Base-by-base conservation (phyloP, 2,888 invertebrate species). In the Notodonta ziczac region DNA sequence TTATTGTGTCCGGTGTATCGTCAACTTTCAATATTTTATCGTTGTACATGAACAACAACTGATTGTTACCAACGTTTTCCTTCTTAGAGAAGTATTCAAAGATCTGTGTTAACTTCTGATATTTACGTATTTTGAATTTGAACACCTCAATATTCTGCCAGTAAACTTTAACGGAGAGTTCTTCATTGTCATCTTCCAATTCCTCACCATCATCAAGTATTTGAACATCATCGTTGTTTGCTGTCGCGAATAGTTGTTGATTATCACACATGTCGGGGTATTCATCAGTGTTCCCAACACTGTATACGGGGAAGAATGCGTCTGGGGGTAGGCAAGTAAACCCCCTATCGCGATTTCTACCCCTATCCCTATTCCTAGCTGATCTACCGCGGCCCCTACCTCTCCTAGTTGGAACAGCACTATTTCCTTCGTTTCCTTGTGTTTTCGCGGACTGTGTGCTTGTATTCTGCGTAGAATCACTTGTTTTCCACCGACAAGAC, bases 101-200 rank as follows among this genome's bases (percentile, higher is more conserved):
- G 61, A 94, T 86, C 4, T 83, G 75, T 12, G 82, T 79, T 0
- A 94, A 55, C 61, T 91, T 93, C 60, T 94, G 93, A 64, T 78
- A 88, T 58, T 78, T 84, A 2, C 94, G 75, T 65, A 94, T 85
- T 6, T 73, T 83, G 58, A 94, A 94, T 63, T 85, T 88, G 40
- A 85, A 75, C 13, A 85, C 78, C n/a, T 93, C 91, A 0, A 79
- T 70, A 60, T 78, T 92, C 59, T 87, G 87, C 94, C 94, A 94
- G 57, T 87, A 86, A 0, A 94, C 91, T 85, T 93, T 94, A 0
- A 94, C 88, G 0, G 91, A 90, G 48, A 93, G 57, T 67, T 90
- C 91, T 65, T 94, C 92, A 2, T 93, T 92, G 5, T 91, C 89
- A 35, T 72, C 84, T 5, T 9, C 77, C 74, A 6, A 83, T 10